Percentiles rank a stretch among this genome's conserved stretches.
These are phyloP conservation scores for Melanotaenia trifasciata DNA, from an alignment of 2,797 vertebrate genomes.

Conservation along the genomic window DNA sequence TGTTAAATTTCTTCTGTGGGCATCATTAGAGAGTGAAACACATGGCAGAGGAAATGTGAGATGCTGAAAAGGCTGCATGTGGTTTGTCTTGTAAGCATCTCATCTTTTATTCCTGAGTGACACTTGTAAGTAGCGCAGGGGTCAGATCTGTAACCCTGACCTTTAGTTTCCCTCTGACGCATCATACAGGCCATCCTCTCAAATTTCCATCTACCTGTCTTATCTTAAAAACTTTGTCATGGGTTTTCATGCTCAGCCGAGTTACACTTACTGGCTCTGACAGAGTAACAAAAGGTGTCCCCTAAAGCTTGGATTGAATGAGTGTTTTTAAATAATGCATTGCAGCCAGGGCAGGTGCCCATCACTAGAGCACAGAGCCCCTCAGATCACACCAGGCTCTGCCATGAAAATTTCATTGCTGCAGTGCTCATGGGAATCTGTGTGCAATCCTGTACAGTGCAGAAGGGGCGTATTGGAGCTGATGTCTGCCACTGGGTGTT, in stretches of 20 bases:
- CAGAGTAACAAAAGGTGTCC: constrained; percentile 79
- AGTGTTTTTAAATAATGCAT: constrained; percentile 83
- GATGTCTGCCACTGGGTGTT: constrained; percentile 59
- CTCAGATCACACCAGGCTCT: constrained; percentile 73
- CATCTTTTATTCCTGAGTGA: constrained; percentile 72
- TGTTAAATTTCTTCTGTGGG: constrained; percentile 27
- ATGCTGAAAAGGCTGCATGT: constrained; percentile 20
- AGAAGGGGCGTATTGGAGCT: constrained; percentile 44
- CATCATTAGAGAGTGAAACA: constrained; percentile 23
- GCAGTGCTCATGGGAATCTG: constrained; percentile 69
- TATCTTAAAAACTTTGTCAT: constrained; percentile 48
- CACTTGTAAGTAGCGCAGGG: constrained; percentile 46
- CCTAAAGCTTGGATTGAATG: constrained; percentile 78
- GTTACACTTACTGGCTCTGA: constrained; percentile 74
- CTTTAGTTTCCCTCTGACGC: constrained; percentile 59
- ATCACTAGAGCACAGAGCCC: constrained; percentile 69
- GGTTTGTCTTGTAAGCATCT: constrained; percentile 63
- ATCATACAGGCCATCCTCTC: constrained; percentile 33
- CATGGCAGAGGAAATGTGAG: constrained; percentile 37
- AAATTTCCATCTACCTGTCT: constrained; percentile 52
- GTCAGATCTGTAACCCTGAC: constrained; percentile 44
- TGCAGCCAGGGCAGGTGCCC: constrained; percentile 71
- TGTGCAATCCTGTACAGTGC: constrained; percentile 59
- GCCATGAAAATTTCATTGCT: constrained; percentile 77
- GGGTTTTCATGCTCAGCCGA: constrained; percentile 39